These are phyloP conservation scores for Pangasius sanitwongsei DNA, from an alignment of 2,797 vertebrate species.

Conservation along the genomic window DNA sequence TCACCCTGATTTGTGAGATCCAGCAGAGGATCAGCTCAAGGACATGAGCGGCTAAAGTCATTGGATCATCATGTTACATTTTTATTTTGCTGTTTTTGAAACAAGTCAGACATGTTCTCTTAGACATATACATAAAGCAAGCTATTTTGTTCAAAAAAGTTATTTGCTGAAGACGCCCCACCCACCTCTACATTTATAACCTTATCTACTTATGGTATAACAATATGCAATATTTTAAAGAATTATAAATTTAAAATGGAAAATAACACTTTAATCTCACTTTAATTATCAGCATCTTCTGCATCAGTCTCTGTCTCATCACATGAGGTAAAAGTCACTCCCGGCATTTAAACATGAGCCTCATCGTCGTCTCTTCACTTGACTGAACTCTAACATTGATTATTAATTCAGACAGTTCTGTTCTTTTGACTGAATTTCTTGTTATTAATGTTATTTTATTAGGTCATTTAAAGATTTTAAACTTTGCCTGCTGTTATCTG, in stretches of 20 bases:
- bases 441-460: background rate
- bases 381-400: background rate
- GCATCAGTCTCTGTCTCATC: background rate
- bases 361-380: background rate
- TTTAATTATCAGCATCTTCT: conserved; percentile 1
- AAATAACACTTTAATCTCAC: background rate
- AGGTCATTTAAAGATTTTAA: background rate
- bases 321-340: background rate
- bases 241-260: background rate
- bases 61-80: conserved; percentile 41
- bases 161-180: background rate
- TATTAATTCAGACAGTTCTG: background rate
- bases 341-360: background rate
- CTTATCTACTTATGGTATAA: background rate
- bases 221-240: background rate
- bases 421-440: background rate
- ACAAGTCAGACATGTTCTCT: conserved; percentile 21
- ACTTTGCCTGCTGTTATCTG: background rate
- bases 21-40: conserved; percentile 47
- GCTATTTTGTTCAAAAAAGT: background rate
- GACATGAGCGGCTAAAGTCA: conserved; percentile 38
- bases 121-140: conserved; percentile 26
- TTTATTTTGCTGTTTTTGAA: conserved; percentile 18
- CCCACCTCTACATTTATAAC: background rate
- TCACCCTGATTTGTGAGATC: conserved; percentile 53